Evolutionary conservation across 1,140 invertebrate genomes (phyloP).

Genomic region (Oscheius sp.): DNA sequence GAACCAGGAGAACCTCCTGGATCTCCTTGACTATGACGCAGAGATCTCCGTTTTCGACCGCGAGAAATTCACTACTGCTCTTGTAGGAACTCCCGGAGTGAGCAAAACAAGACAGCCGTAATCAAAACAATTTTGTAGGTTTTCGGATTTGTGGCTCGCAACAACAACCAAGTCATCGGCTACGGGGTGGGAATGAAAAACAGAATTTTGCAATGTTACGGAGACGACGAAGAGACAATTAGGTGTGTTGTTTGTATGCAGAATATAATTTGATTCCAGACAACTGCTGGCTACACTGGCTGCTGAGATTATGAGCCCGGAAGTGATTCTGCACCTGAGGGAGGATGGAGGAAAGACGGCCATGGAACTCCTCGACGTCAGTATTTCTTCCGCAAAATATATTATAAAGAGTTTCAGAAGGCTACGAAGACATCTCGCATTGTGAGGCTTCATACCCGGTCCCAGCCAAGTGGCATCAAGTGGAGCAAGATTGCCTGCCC

Average conservation of each 20-base stretch:
- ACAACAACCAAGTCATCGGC: slow-evolving; percentile 24
- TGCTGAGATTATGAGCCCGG: slow-evolving; percentile 10
- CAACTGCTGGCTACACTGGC: slow-evolving; percentile 12
- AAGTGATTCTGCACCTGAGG: slow-evolving; percentile 23
- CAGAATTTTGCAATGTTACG: slow-evolving; percentile 34
- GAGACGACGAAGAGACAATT: slow-evolving; percentile 19
- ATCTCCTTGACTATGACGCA: slow-evolving; percentile 26
- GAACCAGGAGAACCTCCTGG: slow-evolving; percentile 9
- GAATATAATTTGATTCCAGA: slow-evolving; percentile 8
- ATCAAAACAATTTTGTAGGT: background rate
- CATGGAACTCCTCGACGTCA: slow-evolving; percentile 10
- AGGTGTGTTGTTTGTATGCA: slow-evolving; percentile 6
- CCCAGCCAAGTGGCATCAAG: slow-evolving; percentile 19
- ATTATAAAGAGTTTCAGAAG: slow-evolving; percentile 4
- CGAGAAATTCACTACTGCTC: background rate
- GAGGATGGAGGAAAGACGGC: slow-evolving; percentile 3
- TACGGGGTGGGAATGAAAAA: slow-evolving; percentile 23
- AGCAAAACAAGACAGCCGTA: background rate
- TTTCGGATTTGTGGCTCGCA: slow-evolving; percentile 5
- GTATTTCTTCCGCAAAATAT: background rate
- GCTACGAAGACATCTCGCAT: slow-evolving; percentile 1
- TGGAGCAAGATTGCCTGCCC: slow-evolving; percentile 30
- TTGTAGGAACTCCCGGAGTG: slow-evolving; percentile 19
- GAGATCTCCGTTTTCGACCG: slow-evolving; percentile 23
- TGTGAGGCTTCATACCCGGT: slow-evolving; percentile 31